Base-by-base conservation (phyloP, 2,113 vertebrate species). In the Leptosomus discolor region DNA sequence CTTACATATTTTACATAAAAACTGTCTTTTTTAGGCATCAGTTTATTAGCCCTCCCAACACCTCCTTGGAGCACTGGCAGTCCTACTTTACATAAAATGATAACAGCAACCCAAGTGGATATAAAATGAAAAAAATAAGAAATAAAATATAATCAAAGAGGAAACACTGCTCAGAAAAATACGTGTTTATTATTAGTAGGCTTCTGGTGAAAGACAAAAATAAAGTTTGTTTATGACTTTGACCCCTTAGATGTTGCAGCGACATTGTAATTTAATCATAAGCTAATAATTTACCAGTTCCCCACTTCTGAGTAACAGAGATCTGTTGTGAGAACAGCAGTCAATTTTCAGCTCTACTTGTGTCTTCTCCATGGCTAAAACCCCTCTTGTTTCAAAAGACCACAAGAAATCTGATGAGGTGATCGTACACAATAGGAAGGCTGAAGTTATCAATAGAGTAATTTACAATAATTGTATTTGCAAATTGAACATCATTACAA, bases 391-490 rank as follows among this genome's bases (percentile, higher is more conserved):
- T 94, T 94, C 92, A 71, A 60, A 53, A 85, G 88, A 64, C 80
- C 77, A 65, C 76, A 75, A 84, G 90, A 76, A 80, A 94, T 80
- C 36, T 92, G 41, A 16, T 2, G 73, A 75, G 77, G 84, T 95
- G 95, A 92, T 89, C 68, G 19, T 85, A 63, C 81, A 88, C 39
- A 48, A 77, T 51, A 64, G 73, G 63, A 75, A 80, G 58, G 67
- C 83, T 95, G 45, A 78, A 89, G 91, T 96, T 95, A 96, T 83
- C 93, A 97, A 88, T 94, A 86, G 82, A 82, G 80, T 89, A 92
- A 94, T 95, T 93, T 88, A 54, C 85, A 90, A 91, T 90, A 92
- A 93, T 97, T 97, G 91, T 94, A 83, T 82, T 96, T 97, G 92
- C 90, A 97, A 87, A 97, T 96, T 94, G 77, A 65, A 92, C 70